A percentile compares a stretch with the other conserved stretches of the same genome.
phyloP scores from a whole-genome alignment of 2,113 vertebrate species.

The Turdus rufiventris region DNA sequence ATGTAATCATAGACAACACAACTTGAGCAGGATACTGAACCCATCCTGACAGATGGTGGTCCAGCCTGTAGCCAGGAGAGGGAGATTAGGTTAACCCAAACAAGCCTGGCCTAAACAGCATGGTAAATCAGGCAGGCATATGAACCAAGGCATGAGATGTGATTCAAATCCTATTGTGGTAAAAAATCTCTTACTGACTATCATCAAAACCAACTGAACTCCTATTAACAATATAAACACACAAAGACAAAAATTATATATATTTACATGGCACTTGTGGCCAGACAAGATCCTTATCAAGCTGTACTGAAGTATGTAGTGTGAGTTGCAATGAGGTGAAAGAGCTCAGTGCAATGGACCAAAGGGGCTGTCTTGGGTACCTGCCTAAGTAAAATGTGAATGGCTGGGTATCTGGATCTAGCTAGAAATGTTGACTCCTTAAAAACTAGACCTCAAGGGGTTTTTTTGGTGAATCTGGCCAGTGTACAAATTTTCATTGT shows the following conservation, averaged over 20 bases:
- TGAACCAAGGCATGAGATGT: background rate
- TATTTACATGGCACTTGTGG: background rate
- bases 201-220: background rate
- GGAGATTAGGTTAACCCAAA: background rate
- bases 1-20: background rate
- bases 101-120: background rate
- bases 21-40: background rate
- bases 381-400: background rate
- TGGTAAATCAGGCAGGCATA: background rate
- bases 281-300: background rate
- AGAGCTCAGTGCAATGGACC: background rate
- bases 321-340: background rate
- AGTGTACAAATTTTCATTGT: background rate
- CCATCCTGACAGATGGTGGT: background rate
- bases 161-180: background rate
- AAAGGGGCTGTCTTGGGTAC: background rate
- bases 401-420: background rate
- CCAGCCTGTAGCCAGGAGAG: background rate
- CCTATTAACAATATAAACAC: background rate
- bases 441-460: background rate
- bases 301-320: background rate
- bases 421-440: background rate
- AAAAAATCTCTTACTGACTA: background rate
- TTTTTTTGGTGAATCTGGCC: background rate
- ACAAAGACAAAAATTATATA: background rate